Evolutionary conservation across 1,140 invertebrate species (phyloP).

Genomic region (Drosophila orena): DNA sequence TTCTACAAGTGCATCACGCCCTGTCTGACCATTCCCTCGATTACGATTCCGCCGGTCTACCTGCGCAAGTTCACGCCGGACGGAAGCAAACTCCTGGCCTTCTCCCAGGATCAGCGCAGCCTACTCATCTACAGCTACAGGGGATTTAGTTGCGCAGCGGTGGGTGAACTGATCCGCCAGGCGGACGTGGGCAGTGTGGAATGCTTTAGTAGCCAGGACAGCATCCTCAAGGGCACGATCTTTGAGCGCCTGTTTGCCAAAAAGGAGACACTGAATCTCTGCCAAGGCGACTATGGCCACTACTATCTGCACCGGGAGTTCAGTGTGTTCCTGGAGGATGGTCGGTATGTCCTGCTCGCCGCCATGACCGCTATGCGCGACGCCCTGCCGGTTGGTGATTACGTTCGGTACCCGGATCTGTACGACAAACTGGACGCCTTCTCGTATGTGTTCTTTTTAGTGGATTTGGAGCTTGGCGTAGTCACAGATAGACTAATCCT

Average conservation of each 20-base stretch:
- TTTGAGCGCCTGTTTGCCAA: slow-evolving; percentile 57
- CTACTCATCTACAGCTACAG: slow-evolving; percentile 95
- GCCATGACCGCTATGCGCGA: slow-evolving; percentile 89
- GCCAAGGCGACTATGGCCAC: slow-evolving; percentile 90
- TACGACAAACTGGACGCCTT: slow-evolving; percentile 91
- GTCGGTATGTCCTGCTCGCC: slow-evolving; percentile 95
- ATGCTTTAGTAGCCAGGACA: slow-evolving; percentile 7
- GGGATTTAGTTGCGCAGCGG: slow-evolving; percentile 85
- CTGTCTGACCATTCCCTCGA: slow-evolving; percentile 96
- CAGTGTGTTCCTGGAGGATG: slow-evolving; percentile 97
- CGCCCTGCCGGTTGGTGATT: slow-evolving; percentile 91
- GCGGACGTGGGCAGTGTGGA: slow-evolving; percentile 44
- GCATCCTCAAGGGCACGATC: slow-evolving; percentile 20
- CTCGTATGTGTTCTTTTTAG: slow-evolving; percentile 95
- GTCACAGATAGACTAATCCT: slow-evolving; percentile 93
- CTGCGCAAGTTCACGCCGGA: slow-evolving; percentile 98
- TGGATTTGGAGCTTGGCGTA: slow-evolving; percentile 92
- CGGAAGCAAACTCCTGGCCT: slow-evolving; percentile 96
- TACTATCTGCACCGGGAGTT: slow-evolving; percentile 96
- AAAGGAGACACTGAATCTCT: slow-evolving; percentile 88
- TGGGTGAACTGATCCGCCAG: slow-evolving; percentile 36
- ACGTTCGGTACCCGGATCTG: slow-evolving; percentile 91
- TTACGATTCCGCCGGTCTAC: slow-evolving; percentile 97
- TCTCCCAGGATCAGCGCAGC: slow-evolving; percentile 95
- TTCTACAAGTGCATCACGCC: slow-evolving; percentile 96